These are phyloP conservation scores for Channa striata DNA, from an alignment of 2,797 vertebrate genomes.

Conservation along the genomic window DNA sequence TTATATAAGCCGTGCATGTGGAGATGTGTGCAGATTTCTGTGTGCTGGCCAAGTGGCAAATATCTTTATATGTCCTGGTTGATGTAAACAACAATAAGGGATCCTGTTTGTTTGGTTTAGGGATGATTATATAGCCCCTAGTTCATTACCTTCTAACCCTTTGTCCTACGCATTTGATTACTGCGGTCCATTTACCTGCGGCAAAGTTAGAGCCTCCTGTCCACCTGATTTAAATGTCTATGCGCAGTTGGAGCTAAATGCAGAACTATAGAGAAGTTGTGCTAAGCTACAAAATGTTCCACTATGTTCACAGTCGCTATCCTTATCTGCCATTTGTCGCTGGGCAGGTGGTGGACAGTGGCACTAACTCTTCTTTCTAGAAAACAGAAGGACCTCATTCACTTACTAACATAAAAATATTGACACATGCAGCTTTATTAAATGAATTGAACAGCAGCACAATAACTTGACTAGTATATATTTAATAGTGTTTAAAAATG, in stretches of 20 bases:
- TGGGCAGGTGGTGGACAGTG: not conserved
- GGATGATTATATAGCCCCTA: conserved; percentile 4
- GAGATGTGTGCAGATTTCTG: conserved; percentile 28
- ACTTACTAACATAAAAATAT: conserved; percentile 8
- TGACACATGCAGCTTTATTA: not conserved
- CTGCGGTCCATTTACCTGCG: conserved; percentile 41
- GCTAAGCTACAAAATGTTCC: not conserved
- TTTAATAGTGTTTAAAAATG: not conserved
- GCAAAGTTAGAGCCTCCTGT: conserved; percentile 63
- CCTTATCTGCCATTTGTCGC: not conserved
- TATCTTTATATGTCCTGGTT: conserved; percentile 5
- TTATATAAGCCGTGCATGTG: conserved; percentile 42
- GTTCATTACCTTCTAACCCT: conserved; percentile 13
- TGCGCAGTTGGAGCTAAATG: conserved; percentile 23
- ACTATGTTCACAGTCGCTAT: too few relatives aligned
- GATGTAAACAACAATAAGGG: conserved; percentile 31
- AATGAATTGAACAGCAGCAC: not conserved
- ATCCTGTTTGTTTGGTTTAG: conserved; percentile 9
- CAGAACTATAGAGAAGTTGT: conserved; percentile 8
- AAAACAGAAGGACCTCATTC: not conserved
- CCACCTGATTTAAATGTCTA: conserved; percentile 41
- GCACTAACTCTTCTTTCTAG: not conserved
- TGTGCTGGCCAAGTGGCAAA: conserved; percentile 3
- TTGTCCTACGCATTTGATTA: conserved; percentile 7
- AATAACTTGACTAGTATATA: not conserved